These are phyloP conservation scores for Alviniconcha marisindica DNA, from an alignment of 1,140 invertebrate species.

Conservation along the genomic window DNA sequence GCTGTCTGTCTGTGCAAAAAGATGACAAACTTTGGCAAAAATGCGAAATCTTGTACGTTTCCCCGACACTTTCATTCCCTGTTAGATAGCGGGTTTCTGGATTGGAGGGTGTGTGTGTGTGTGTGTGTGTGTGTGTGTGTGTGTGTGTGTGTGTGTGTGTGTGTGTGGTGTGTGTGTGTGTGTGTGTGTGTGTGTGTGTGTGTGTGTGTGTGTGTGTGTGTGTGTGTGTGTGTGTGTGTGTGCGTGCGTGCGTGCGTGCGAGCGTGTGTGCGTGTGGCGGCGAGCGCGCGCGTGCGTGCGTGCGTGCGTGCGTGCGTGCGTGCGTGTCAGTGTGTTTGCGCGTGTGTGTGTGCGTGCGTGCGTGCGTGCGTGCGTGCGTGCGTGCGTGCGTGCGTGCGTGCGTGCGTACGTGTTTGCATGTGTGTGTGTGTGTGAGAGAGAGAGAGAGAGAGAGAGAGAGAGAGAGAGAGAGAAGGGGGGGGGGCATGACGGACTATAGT, in stretches of 20 bases:
- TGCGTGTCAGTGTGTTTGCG: background rate
- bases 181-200: constrained; percentile 17
- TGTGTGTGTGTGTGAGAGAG: constrained; percentile 7
- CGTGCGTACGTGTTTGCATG: background rate
- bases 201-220: constrained; percentile 14
- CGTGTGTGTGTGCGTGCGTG: background rate
- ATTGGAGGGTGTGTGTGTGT: constrained; percentile 15
- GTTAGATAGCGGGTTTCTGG: background rate
- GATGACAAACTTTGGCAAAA: background rate
- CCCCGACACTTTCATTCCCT: background rate
- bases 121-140: background rate
- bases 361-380: background rate
- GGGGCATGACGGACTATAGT: background rate
- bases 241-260: background rate
- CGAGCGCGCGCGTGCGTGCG: background rate
- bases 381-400: background rate
- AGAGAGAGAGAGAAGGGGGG: background rate
- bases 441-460: background rate
- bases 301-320: background rate
- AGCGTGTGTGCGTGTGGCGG: background rate
- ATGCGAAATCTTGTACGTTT: background rate
- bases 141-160: background rate
- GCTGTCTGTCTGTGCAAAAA: background rate
- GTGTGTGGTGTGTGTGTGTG: background rate
- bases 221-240: background rate